A percentile compares a stretch with the other conserved stretches of the same genome.
These are phyloP conservation scores for Panthera leo DNA, from an alignment of 2,113 vertebrate species.

Conservation along the genomic window DNA sequence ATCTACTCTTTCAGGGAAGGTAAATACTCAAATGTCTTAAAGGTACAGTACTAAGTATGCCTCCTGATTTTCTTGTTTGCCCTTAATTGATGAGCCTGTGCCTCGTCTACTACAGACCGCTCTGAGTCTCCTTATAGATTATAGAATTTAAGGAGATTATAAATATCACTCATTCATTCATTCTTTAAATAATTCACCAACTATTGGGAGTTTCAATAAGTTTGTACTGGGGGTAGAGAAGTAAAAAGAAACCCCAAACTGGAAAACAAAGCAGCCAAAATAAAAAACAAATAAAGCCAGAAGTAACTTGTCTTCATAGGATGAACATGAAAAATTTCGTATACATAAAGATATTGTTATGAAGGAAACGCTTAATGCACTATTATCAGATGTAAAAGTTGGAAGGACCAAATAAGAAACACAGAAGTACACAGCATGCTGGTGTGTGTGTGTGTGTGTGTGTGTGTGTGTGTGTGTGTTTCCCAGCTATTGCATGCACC, in stretches of 20 bases:
- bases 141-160: constrained; percentile 12
- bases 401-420: background rate
- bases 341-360: background rate
- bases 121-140: background rate
- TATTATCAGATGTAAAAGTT: background rate
- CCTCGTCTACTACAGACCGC: background rate
- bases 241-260: background rate
- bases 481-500: background rate
- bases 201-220: background rate
- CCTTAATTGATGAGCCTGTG: background rate
- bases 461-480: background rate
- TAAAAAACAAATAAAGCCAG: background rate
- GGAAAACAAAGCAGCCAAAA: background rate
- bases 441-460: background rate
- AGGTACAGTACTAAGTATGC: background rate
- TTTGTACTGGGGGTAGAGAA: background rate
- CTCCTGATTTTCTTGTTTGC: background rate
- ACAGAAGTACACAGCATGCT: background rate
- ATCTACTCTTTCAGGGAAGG: background rate
- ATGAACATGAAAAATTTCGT: background rate
- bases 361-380: background rate
- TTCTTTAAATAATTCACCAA: background rate
- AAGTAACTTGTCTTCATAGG: background rate
- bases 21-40: background rate
- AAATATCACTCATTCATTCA: background rate